Conservation (phyloP, 2,113 vertebrate genomes). For the Leiothrix lutea region DNA sequence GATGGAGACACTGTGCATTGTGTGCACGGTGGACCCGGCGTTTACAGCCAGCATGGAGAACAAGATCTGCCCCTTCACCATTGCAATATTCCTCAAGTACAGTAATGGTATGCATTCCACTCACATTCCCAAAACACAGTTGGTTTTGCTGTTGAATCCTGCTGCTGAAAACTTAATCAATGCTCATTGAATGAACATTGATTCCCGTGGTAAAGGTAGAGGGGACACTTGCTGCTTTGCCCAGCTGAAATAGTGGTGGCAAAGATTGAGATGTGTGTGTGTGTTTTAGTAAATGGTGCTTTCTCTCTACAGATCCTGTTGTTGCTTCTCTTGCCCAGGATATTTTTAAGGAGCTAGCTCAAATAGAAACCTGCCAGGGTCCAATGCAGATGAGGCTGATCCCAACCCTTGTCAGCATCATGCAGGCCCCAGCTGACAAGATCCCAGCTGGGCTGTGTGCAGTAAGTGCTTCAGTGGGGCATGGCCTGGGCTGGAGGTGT, state of each 20-base stretch:
- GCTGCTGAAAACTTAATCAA: background rate
- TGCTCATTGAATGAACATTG: background rate
- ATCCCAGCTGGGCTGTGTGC: constrained; percentile 94
- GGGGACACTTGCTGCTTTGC: background rate
- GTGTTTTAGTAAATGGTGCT: constrained; percentile 14
- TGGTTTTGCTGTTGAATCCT: background rate
- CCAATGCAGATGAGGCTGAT: constrained; percentile 98
- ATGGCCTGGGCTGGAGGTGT: background rate
- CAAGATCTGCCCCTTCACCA: constrained; percentile 98
- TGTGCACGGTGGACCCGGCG: constrained; percentile 90
- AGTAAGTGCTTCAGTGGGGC: constrained; percentile 75
- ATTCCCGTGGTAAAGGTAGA: background rate
- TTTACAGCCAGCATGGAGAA: constrained; percentile 94
- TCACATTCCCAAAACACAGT: background rate
- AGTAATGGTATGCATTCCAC: constrained; percentile 84
- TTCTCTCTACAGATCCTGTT: constrained; percentile 86
- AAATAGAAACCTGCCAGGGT: constrained; percentile 94
- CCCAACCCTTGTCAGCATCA: constrained; percentile 97
- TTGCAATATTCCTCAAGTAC: constrained; percentile 97
- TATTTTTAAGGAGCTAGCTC: constrained; percentile 97
- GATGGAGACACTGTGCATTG: constrained; percentile 97
- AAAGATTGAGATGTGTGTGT: background rate
- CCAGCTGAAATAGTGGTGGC: background rate
- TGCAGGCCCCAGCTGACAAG: constrained; percentile 97
- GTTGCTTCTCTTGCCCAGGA: constrained; percentile 96